A percentile compares a stretch with the other conserved stretches of the same genome.
Evolutionary conservation across 2,797 vertebrate genomes (phyloP).

Genomic region (Kryptopterus vitreolus): DNA sequence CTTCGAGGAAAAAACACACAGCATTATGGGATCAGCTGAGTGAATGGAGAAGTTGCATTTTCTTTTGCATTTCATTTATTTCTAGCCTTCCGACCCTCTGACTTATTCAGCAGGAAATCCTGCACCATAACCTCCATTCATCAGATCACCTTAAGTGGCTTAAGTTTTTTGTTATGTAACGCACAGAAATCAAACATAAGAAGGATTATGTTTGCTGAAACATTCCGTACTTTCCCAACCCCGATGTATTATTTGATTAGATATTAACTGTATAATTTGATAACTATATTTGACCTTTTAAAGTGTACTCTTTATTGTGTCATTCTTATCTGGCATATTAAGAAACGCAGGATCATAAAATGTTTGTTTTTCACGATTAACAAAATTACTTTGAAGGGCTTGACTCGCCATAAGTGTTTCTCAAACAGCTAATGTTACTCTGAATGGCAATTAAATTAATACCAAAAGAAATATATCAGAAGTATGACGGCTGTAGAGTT

Average conservation of each 20-base stretch:
- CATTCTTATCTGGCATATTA: background rate
- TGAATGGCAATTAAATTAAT: background rate
- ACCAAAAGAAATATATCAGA: background rate
- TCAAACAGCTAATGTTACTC: background rate
- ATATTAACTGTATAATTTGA: background rate
- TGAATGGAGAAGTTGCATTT: background rate
- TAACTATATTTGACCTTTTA: background rate
- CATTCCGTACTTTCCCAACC: background rate
- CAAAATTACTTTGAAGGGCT: background rate
- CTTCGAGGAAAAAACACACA: no score
- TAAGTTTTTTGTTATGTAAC: slow-evolving; percentile 10
- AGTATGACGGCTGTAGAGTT: background rate
- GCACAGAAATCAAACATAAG: background rate
- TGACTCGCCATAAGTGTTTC: background rate
- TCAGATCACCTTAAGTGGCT: background rate
- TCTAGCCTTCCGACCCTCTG: background rate
- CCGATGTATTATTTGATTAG: background rate
- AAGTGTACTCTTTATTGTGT: background rate
- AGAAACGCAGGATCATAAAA: background rate
- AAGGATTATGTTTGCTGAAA: background rate
- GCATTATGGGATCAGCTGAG: no score
- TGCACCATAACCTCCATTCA: background rate
- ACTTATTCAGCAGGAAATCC: background rate
- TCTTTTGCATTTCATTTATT: background rate
- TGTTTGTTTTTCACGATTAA: background rate